Evolutionary conservation across 2,888 invertebrate species (phyloP).

Genomic region (Drosophila ezoana): DNA sequence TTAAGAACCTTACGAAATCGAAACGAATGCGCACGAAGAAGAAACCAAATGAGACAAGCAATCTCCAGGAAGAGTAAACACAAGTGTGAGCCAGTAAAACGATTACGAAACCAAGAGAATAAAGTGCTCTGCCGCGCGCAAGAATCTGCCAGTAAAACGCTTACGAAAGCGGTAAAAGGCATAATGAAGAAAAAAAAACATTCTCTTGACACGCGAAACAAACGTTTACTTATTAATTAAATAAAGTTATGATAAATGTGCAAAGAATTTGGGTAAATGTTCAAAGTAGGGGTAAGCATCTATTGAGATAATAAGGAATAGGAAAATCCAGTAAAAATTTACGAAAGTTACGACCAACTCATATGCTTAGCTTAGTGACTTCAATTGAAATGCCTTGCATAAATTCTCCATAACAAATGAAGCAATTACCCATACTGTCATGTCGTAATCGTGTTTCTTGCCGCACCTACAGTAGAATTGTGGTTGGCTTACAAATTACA

Average conservation of each 20-base stretch:
- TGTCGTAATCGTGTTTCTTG: not conserved
- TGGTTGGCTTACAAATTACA: constrained; percentile 53
- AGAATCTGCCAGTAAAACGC: not conserved
- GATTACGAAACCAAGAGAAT: not conserved
- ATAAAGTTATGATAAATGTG: no score
- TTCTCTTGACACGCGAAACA: no score
- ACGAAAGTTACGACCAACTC: no score
- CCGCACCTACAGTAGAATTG: constrained; percentile 4
- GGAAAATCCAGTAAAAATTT: not conserved
- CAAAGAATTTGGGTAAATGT: no score
- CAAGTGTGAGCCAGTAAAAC: not conserved
- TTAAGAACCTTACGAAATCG: no score
- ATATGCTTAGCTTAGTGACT: not conserved
- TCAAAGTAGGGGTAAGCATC: no score
- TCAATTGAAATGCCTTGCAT: constrained; percentile 2
- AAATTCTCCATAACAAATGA: constrained; percentile 12
- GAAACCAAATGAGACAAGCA: no score
- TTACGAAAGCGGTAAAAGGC: not conserved
- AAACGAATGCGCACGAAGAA: no score
- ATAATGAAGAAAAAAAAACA: not conserved
- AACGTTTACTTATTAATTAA: no score
- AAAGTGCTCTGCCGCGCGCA: no score
- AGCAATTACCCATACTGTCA: constrained; percentile 20
- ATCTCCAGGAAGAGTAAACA: no score
- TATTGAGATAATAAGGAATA: no score